Base-by-base conservation (phyloP, 1,140 invertebrate species). In the Drosophila seguyi region DNA sequence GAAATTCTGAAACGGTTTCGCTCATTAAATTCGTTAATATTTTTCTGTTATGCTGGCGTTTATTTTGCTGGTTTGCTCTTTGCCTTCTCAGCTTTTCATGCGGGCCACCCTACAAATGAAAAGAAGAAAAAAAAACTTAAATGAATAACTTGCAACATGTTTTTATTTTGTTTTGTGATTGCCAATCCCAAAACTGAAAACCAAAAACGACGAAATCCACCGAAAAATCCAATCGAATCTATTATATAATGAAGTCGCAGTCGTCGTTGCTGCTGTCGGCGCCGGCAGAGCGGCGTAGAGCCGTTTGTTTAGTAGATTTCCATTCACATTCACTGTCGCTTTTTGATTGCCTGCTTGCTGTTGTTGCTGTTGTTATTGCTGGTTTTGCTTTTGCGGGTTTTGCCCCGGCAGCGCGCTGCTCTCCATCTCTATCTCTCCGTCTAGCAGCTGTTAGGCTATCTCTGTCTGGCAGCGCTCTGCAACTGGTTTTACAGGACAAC, bases 311-410 rank as follows among this genome's bases (percentile, higher is more conserved):
- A 88, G 84, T 87, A 87, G 84, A 87, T 87, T 87, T 87, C 84
- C 84, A 87, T 87, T 87, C 85, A 87, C 84, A 87, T 87, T 87
- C 73, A 87, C 84, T 87, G 84, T 87, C 84, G 84, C 84, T 87
- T 87, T 86, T 87, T 87, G 83, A 87, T 87, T 76, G 66, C 75
- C 74, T 55, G 59, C 38, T 39, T 41, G 31, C 53, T 71, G 42
- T 42, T 75, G 42, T 34, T 59, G 69, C 31, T 69, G 47, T 55
- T 39, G 44, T 42, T 48, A 39, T 41, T 56, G 65, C 38, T 56
- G 29, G 48, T 31, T 36, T 61, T 44, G 67, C 62, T 82, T 75
- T 76, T 82, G 47, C 76, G 62, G 76, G 81, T 79, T 66, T 71
- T 76, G 61, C 53, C 53, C 58, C 44, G 50, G 18, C 50, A 50